Conservation (phyloP, 2,113 vertebrate species). For the Phyllopteryx taeniolatus region DNA sequence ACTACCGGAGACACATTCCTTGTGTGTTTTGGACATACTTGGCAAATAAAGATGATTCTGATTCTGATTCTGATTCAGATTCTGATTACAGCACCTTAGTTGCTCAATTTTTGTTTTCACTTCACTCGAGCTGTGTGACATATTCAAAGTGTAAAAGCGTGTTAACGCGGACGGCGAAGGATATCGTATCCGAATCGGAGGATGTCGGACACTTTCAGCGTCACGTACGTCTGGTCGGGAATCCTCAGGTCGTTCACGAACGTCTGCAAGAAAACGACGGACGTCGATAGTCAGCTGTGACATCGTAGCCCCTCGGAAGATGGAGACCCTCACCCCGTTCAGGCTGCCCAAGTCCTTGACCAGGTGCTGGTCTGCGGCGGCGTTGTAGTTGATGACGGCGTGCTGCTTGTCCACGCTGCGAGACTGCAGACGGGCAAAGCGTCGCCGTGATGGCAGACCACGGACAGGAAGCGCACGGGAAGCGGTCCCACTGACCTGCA, state of each 20-base stretch:
- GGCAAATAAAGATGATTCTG: too few species aligned
- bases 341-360: constrained; percentile 97
- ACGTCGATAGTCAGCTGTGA: neutral
- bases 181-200: constrained; percentile 99
- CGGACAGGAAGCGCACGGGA: neutral
- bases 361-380: constrained; percentile 87
- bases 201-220: constrained; percentile 86
- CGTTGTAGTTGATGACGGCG: constrained; percentile 95
- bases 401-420: constrained; percentile 99
- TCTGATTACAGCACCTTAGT: too few species aligned
- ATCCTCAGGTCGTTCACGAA: constrained; percentile 96
- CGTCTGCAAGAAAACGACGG: constrained; percentile 70
- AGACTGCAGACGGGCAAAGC: constrained; percentile 71
- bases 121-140: too few species aligned
- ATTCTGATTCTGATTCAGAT: too few species aligned
- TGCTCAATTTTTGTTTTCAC: too few species aligned
- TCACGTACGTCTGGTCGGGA: constrained; percentile 96
- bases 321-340: constrained; percentile 80
- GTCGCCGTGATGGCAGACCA: neutral
- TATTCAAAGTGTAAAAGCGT: too few species aligned
- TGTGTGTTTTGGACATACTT: too few species aligned
- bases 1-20: too few species aligned
- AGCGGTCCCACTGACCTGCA: constrained; percentile 5
- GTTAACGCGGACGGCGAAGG: constrained; percentile 62
- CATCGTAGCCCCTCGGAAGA: neutral